Conservation (phyloP, 1,140 invertebrate species). For the Meteorus sp. region DNA sequence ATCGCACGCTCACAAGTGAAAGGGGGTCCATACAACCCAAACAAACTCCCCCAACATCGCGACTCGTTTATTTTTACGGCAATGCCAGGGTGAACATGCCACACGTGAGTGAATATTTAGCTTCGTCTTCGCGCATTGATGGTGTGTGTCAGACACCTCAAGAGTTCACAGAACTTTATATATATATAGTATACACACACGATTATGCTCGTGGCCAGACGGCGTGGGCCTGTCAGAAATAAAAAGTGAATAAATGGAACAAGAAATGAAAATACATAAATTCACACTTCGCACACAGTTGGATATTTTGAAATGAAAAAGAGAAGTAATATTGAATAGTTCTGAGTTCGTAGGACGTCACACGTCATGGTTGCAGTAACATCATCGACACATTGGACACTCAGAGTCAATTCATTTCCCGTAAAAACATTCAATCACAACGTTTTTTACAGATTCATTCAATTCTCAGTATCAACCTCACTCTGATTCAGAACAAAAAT, state of each 20-base stretch:
- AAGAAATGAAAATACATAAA: no score
- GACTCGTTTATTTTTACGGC: constrained; percentile 33
- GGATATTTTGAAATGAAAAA: constrained; percentile 16
- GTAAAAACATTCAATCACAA: no score
- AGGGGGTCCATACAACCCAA: constrained; percentile 11
- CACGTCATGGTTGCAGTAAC: not conserved
- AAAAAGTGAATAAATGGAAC: no score
- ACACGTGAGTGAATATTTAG: constrained; percentile 23
- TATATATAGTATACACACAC: no score
- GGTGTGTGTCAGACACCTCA: constrained; percentile 10
- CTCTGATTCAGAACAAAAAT: no score
- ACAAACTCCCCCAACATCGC: constrained; percentile 21
- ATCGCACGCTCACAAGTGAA: constrained; percentile 2
- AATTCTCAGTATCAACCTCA: no score
- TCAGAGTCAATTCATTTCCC: no score
- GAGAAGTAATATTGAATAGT: no score
- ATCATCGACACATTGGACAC: no score
- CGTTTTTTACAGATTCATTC: no score
- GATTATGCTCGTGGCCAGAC: not conserved
- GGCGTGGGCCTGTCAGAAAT: not conserved
- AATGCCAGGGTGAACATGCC: constrained; percentile 31
- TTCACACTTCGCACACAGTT: no score
- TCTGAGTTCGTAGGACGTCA: not conserved
- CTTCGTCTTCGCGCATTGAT: constrained; percentile 10
- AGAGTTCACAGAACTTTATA: constrained; percentile 1